Conservation (phyloP, 2,797 vertebrate species). For the Dryobates pubescens region DNA sequence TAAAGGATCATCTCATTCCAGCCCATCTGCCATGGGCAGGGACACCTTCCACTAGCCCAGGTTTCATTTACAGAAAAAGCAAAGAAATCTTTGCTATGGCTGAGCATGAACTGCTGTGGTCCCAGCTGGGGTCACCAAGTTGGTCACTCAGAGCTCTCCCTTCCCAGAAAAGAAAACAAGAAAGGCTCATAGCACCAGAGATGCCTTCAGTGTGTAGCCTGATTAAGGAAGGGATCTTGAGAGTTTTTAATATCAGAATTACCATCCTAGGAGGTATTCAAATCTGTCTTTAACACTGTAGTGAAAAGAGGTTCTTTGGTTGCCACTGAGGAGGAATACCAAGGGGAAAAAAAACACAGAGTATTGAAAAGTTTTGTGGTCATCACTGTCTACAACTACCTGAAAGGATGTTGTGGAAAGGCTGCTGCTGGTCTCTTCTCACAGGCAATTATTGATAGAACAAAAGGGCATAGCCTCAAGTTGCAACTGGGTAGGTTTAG, state of each 20-base stretch:
- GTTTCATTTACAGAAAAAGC: not conserved
- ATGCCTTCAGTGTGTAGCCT: accelerated
- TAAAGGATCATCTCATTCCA: no score
- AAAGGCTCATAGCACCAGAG: not conserved
- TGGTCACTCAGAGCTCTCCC: not conserved
- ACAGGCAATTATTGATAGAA: no score
- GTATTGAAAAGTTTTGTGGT: not conserved
- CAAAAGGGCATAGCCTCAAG: no score
- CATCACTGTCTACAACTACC: no score
- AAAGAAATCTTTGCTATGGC: not conserved
- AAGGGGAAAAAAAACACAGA: not conserved
- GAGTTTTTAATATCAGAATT: not conserved
- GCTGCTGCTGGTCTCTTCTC: no score
- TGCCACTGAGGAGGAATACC: not conserved
- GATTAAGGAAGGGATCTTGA: not conserved
- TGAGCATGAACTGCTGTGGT: not conserved
- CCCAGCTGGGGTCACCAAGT: not conserved
- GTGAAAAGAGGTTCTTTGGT: not conserved
- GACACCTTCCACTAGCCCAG: no score
- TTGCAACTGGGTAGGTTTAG: no score
- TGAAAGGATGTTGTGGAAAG: no score
- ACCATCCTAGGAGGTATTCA: not conserved
- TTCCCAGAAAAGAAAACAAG: not conserved
- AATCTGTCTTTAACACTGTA: not conserved
- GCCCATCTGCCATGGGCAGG: no score